A percentile compares a stretch with the other conserved stretches of the same genome.
Evolutionary conservation across 2,113 vertebrate genomes (phyloP).

Genomic region (Semnornis frantzii): DNA sequence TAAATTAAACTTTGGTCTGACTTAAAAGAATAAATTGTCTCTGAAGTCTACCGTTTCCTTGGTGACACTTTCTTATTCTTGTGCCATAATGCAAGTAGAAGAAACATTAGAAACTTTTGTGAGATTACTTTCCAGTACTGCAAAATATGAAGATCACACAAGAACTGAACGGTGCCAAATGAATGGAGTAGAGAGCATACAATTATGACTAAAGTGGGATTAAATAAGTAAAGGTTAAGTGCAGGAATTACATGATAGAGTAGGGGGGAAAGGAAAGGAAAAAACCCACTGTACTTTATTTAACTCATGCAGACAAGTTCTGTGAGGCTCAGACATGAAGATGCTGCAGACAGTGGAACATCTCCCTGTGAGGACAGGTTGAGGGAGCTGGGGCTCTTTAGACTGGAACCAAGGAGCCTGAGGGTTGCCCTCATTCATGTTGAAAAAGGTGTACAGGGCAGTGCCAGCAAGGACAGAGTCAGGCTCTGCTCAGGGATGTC

Average conservation of each 20-base stretch:
- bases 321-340: neutral
- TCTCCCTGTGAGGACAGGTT: too few species aligned
- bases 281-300: neutral
- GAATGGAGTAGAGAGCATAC: conserved; percentile 2
- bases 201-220: conserved; percentile 47
- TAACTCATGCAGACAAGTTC: neutral
- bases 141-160: conserved; percentile 26
- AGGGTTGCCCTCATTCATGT: too few species aligned
- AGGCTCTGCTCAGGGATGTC: too few species aligned
- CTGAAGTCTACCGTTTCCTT: conserved; percentile 61
- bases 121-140: conserved; percentile 24
- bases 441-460: too few species aligned
- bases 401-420: too few species aligned
- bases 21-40: conserved; percentile 71
- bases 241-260: neutral
- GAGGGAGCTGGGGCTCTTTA: too few species aligned
- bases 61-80: conserved; percentile 62
- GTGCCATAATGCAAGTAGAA: conserved; percentile 13
- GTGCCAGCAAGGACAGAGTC: too few species aligned
- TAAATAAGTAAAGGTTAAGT: conserved; percentile 58
- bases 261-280: neutral
- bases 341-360: too few species aligned
- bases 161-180: conserved; percentile 39
- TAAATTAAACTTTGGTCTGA: conserved; percentile 72
- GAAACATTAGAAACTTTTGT: conserved; percentile 54